Evolutionary conservation across 2,888 invertebrate species (phyloP), one percentile per base, ranked within the genome.

Genomic region (Spilosoma lubricipeda): DNA sequence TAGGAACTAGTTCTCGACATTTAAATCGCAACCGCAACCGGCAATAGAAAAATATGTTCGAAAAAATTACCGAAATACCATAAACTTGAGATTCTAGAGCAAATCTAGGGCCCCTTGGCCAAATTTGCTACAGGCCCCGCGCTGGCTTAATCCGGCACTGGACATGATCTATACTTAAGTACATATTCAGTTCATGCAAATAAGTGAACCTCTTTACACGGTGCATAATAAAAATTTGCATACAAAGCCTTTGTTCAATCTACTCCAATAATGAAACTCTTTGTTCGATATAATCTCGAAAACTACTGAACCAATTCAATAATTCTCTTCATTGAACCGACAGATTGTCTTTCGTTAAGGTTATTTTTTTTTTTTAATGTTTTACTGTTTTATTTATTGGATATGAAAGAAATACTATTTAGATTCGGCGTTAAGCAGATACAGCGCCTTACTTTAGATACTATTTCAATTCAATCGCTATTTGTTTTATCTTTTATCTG

Each of bases 181-280:
- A 81, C 76, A 79, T 75, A 85, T 85, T 83, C 80, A 76, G 77
- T 80, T 36, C 82, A 82, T 73, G 81, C 78, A 81, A 83, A 85
- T 85, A 48, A 65, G 45, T 64, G 11, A 39, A 64, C 64, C 70
- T 74, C 64, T 82, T 80, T 80, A 78, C 18, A 20, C 77, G 76
- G 81, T 72, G 76, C 73, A 78, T 75, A 75, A 81, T 80, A 81
- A 81, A 78, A 82, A 85, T 85, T 83, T 81, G 74, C 84, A 85
- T 80, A 85, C 84, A 85, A 85, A 79, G 81, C 73, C 65, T 70
- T 74, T 75, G 71, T 76, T 63, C 82, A 74, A 77, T 81, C 74
- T 71, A 71, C 69, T 74, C 71, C 76, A 80, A 80, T 80, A 82
- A 80, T 70, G 59, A 75, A 72, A 67, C 59, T 70, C 71, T 74